Evolutionary conservation across 2,797 vertebrate genomes (phyloP), one percentile per base, ranked within the genome.

Genomic region (Pangasius djambal): DNA sequence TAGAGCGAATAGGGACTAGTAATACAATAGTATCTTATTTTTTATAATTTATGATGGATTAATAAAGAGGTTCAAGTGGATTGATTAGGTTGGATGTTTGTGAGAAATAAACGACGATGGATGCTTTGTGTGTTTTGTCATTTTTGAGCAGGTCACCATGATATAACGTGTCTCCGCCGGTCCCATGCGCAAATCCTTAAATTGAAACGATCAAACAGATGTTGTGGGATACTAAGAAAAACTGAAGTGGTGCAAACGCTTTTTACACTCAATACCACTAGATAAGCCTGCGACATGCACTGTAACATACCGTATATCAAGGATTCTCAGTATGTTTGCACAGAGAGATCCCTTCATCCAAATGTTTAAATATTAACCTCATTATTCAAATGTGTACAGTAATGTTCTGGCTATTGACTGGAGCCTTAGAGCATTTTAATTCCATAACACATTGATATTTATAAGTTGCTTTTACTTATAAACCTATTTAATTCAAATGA

Each of bases 21-120:
- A 89, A 92, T 82, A 85, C 89, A 91, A 91, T 92, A 91, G 87
- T 92, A 88, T 90, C 90, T 92, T 90, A 89, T 92, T 91, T 92
- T 92, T 92, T 92, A 91, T 91, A 91, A 92, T 92, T 92, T 92
- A 91, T 91, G 89, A 89, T 88, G 83, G 89, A 89, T 52, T 89
- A 88, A 87, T 69, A 89, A 87, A 91, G 83, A 87, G 70, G 86
- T 90, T 86, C 67, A 86, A 81, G 87, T 90, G 89, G 88, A 84
- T 89, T 88, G 88, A 81, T 84, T 91, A 91, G 84, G 88, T 79
- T 90, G 90, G 88, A 89, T 90, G 89, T 90, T 92, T 92, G 92
- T 92, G 89, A 83, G 88, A 90, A 92, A 92, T 91, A 90, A 92
- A 92, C 63, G 83, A 90, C 78, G 87, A 90, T 84, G 78, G 84